Base-by-base conservation (phyloP, 2,797 vertebrate species). In the Dryobates pubescens region DNA sequence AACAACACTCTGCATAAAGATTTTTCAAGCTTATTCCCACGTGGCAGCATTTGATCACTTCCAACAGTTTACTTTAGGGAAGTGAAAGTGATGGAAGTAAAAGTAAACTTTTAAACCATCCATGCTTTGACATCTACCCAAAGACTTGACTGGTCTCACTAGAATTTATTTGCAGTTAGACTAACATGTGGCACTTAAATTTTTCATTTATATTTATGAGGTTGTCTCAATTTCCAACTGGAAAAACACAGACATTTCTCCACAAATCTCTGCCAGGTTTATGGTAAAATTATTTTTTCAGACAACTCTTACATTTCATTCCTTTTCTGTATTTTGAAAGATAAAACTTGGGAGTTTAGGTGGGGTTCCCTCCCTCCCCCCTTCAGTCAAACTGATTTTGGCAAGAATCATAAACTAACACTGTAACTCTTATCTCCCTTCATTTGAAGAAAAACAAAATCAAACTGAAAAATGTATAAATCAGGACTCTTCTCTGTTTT, bases 351-450 rank as follows among this genome's bases (percentile, higher is more conserved):
- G 17, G 6, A n/a, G 82, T 88, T 57, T 59, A 41, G 30, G 24
- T 80, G 34, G 16, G 1, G 0, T 56, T 15, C n/a, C 41, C 18
- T 3, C 23, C n/a, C 30, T 22, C 57, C 38, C 38, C 38, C 59
- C 85, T 81, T 83, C 45, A 83, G 67, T 72, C 56, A 90, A 85
- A 36, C 18, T 73, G 13, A 22, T 68, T 88, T 92, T 74, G 80
- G 78, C 34, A 29, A 94, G 95, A 96, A 89, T 96, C 92, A 97
- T 41, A n/a, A 53, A 62, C 58, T 69, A 91, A 70, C 43, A 88
- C 26, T 43, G 43, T 6, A 79, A 81, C 26, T 86, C 79, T 77
- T n/a, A 65, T 41, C 83, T 93, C 81, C 90, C 64, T 64, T 89
- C 26, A 53, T 76, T 59, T 93, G 71, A 91, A 23, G 13, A 86